Base-by-base conservation (phyloP, 2,113 vertebrate genomes). In the Amblyornis subalaris region DNA sequence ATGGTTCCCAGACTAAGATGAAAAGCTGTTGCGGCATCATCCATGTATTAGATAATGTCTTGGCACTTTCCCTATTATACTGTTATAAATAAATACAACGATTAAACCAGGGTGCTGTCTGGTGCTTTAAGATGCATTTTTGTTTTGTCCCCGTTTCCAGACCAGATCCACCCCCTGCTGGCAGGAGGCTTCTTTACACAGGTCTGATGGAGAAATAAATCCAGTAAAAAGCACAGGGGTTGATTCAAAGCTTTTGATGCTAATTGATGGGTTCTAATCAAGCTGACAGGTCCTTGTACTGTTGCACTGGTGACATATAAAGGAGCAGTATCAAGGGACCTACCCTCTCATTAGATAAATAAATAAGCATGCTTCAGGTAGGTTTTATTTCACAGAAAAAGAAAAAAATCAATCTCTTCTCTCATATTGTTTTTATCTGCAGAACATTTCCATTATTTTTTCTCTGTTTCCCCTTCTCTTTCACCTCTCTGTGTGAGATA, bases 1-100 rank as follows among this genome's bases (percentile, higher is more conserved):
- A 98, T 98, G 74, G 91, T 97, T 98, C 97, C 97, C 97, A 98
- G 97, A 97, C 96, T 93, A 91, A 96, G 89, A 96, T 95, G 95
- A 97, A 98, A 98, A 97, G 84, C 82, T 91, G 28, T 44, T 80
- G 81, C 0, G 38, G 80, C 84, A 96, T 95, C 95, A 90, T 96
- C 78, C 60, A n/a, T 85, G 83, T 93, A 97, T 98, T 97, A 98
- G 97, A 97, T 98, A 97, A 98, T 97, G 97, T 97, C 97, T 98
- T 97, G 97, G 97, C 97, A 98, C 89, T 66, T 94, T 96, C 92
- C 70, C 93, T 55, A 70, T 76, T 96, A 72, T 89, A 83, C 92
- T 96, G 50, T 96, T 95, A 97, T 97, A 98, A 98, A 97, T 97
- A 98, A 98, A 98, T 94, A 94, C 38, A 94, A 88, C 74, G 58